These are phyloP conservation scores for Spilosoma lubricipeda DNA, from an alignment of 2,888 invertebrate genomes.

Conservation along the genomic window DNA sequence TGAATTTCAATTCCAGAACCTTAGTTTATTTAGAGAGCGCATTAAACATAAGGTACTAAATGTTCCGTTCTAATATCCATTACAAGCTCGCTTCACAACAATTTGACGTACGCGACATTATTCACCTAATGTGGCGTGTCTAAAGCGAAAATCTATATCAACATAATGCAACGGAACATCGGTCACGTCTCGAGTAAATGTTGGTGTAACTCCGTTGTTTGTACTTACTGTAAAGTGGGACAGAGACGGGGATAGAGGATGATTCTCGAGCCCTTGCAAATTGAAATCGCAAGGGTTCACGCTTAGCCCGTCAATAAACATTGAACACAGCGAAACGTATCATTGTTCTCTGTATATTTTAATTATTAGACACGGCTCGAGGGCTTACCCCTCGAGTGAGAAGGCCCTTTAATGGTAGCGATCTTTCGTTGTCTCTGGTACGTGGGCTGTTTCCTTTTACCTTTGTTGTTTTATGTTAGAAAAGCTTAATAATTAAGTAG, in stretches of 20 bases:
- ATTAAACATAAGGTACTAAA: conserved; percentile 42
- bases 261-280: conserved; percentile 67
- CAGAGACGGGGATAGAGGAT: conserved; percentile 29
- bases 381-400: conserved; percentile 63
- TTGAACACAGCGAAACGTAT: conserved; percentile 78
- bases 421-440: conserved; percentile 56
- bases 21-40: conserved; percentile 7
- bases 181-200: conserved; percentile 49
- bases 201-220: conserved; percentile 43
- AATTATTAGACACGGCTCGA: conserved; percentile 75
- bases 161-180: conserved; percentile 45
- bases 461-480: conserved; percentile 56
- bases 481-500: conserved; percentile 42
- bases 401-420: conserved; percentile 63
- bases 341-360: conserved; percentile 82
- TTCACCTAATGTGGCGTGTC: conserved; percentile 45
- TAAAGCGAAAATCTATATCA: conserved; percentile 43
- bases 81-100: conserved; percentile 38
- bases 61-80: conserved; percentile 46
- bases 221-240: conserved; percentile 37
- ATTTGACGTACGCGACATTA: conserved; percentile 48
- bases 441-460: conserved; percentile 52
- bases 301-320: conserved; percentile 76
- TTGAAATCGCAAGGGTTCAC: conserved; percentile 80
- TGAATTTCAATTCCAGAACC: too few species aligned